These are phyloP conservation scores for Danio kyathit DNA, from an alignment of 2,797 vertebrate genomes.

Conservation along the genomic window DNA sequence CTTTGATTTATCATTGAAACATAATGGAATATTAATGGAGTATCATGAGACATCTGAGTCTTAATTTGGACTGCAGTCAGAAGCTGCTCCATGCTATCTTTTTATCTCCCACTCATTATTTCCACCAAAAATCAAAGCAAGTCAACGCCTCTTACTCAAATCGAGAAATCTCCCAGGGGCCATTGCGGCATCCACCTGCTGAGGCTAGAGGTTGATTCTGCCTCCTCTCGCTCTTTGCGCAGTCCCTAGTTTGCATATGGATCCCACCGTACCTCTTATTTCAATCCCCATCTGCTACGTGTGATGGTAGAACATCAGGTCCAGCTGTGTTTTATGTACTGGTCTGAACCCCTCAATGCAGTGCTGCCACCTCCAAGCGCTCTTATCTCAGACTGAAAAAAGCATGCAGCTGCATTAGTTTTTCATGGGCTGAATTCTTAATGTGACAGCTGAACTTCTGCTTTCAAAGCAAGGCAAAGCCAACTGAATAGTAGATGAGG, in stretches of 20 bases:
- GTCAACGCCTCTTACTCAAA: conserved; percentile 14
- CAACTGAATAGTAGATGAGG: conserved; percentile 72
- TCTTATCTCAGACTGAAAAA: conserved; percentile 68
- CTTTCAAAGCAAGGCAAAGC: conserved; percentile 50
- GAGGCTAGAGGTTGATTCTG: conserved; percentile 14
- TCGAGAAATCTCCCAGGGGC: conserved; percentile 33
- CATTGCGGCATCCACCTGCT: conserved; percentile 14
- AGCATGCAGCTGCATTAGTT: conserved; percentile 68
- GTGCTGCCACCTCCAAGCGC: conserved; percentile 29
- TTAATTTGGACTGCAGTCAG: neutral
- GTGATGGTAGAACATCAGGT: conserved; percentile 33
- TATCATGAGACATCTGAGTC: neutral
- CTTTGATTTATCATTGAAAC: conserved; percentile 22
- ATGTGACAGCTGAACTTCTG: conserved; percentile 52
- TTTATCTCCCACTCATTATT: conserved; percentile 40
- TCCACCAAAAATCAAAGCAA: conserved; percentile 45
- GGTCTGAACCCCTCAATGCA: conserved; percentile 21
- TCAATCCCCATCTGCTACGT: conserved; percentile 40
- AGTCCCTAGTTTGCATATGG: neutral
- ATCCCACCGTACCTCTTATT: neutral
- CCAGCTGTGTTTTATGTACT: conserved; percentile 42
- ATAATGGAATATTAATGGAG: conserved; percentile 12
- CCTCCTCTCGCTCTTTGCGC: conserved; percentile 8
- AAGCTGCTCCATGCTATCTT: neutral
- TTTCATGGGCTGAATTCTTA: conserved; percentile 68